Percentiles rank a stretch among this genome's conserved stretches.
Conservation (phyloP, 2,797 vertebrate species). For the Xiphophorus birchmanni region DNA sequence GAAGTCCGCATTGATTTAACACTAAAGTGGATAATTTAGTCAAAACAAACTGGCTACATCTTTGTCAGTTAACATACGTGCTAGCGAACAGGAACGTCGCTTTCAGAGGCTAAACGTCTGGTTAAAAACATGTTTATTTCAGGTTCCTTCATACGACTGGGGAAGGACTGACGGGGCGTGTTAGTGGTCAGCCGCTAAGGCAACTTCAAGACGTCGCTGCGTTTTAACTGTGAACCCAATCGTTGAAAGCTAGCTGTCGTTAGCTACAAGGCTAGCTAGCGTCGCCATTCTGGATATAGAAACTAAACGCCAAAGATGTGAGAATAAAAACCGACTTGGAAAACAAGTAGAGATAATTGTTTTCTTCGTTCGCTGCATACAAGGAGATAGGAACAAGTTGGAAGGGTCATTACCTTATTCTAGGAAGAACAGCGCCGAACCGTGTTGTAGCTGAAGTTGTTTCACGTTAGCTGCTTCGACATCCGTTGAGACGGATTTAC, state of each 20-base stretch:
- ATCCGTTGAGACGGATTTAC: slow-evolving; percentile 51
- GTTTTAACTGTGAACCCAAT: neutral
- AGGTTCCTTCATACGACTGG: rapidly evolving
- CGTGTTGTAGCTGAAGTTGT: slow-evolving; percentile 35
- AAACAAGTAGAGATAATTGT: rapidly evolving
- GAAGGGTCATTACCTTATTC: slow-evolving; percentile 41
- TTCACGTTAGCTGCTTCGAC: slow-evolving; percentile 51
- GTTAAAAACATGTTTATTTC: neutral
- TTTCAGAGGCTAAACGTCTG: neutral
- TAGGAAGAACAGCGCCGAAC: slow-evolving; percentile 6
- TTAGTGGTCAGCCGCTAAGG: neutral
- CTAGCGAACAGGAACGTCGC: neutral
- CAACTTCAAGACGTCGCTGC: neutral
- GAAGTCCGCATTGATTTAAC: neutral
- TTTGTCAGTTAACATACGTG: slow-evolving; percentile 19
- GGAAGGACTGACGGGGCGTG: neutral
- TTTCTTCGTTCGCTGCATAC: rapidly evolving
- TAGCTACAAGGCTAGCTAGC: slow-evolving; percentile 18
- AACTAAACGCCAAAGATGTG: slow-evolving; percentile 16
- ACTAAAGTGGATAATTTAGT: neutral
- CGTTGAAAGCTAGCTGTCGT: slow-evolving; percentile 5
- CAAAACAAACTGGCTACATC: neutral
- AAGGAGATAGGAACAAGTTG: neutral
- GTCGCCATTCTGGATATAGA: slow-evolving; percentile 39
- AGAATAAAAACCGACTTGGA: neutral